Base-by-base conservation (phyloP, 2,797 vertebrate species). In the Spinus olivaceus region DNA sequence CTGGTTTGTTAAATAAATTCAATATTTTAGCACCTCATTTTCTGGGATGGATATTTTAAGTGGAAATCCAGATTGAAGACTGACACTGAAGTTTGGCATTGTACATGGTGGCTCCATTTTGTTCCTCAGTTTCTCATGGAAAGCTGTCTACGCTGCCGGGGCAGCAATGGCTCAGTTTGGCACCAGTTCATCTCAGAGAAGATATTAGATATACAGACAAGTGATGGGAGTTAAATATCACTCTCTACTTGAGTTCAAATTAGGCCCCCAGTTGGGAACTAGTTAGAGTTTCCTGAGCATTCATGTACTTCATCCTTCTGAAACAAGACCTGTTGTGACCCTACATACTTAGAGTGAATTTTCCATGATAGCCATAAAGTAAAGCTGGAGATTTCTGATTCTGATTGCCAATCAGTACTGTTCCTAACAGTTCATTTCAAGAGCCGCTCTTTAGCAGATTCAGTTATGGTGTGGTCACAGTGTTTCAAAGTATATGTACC, bases 321-420 rank as follows among this genome's bases (percentile, higher is more conserved):
- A 91, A 94, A 39, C 41, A 69, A 47, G 51, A 69, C 32, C n/a
- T 79, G 12, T 73, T 91, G 56, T 81, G 56, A 86, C 70, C n/a
- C 32, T 80, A 12, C 0, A 1, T 80, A 71, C 46, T 70, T 91
- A 49, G 70, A 89, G 42, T 63, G 54, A 69, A 59, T 88, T 86
- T 81, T 92, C 73, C 12, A 7, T 44, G 32, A 57, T 61, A 92
- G 81, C 71, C 74, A 49, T 78, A 53, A 28, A 77, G 20, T 57
- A 79, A 95, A 82, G 53, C 53, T 95, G 56, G 81, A 79, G 64
- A 86, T 95, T 97, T 96, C 91, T 95, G 67, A 57, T 95, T 94
- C 80, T 93, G 90, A 80, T 66, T 96, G 73, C 63, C 73, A 79
- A 46, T 95, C 94, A 94, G 67, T 94, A 63, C 47, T 86, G 83